Base-by-base conservation (phyloP, 2,797 vertebrate genomes). In the Numenius phaeopus region DNA sequence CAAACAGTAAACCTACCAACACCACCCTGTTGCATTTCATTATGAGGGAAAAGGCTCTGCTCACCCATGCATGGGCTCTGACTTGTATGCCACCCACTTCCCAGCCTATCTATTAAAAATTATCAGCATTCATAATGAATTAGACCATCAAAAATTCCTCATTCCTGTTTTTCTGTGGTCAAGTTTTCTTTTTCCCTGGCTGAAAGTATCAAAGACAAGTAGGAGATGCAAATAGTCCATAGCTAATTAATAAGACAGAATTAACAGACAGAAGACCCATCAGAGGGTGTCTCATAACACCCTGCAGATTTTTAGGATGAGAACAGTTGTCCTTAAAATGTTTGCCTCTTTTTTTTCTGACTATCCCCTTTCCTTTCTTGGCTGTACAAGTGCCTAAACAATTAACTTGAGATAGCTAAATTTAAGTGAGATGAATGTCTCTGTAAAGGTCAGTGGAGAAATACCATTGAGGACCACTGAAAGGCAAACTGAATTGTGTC, bases 111-210 rank as follows among this genome's bases (percentile, higher is more conserved):
- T 16, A 8, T 47, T 64, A 37, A 80, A 92, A 83, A 73, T 32
- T 50, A 30, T 3, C 2, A 62, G 3, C 27, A 70, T 67, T 37
- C 39, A 58, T 26, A 55, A 4, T 0, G 0, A 87, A 76, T 32
- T 24, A 66, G 8, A 4, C 10, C 7, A 79, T 83, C 34, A 47
- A 11, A 88, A 70, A 5, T 2, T 44, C 34, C 23, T 8, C 2
- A 27, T 30, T 40, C 7, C 14, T 83, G 3, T 14, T 70, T 62
- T 52, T 44, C 44, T 52, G 5, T 50, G 4, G 5, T 2, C 2
- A 64, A 2, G 39, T 42, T 34, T 81, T 23, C 23, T 49, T 75
- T 66, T 62, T 40, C 14, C 1, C 3, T 57, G 20, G 5, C 5
- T 67, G 21, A 78, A 89, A 49, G 4, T 39, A 62, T 22, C 18